Evolutionary conservation across 2,113 vertebrate species (phyloP), one percentile per base, ranked within the genome.

Genomic region (Callionymus lyra): DNA sequence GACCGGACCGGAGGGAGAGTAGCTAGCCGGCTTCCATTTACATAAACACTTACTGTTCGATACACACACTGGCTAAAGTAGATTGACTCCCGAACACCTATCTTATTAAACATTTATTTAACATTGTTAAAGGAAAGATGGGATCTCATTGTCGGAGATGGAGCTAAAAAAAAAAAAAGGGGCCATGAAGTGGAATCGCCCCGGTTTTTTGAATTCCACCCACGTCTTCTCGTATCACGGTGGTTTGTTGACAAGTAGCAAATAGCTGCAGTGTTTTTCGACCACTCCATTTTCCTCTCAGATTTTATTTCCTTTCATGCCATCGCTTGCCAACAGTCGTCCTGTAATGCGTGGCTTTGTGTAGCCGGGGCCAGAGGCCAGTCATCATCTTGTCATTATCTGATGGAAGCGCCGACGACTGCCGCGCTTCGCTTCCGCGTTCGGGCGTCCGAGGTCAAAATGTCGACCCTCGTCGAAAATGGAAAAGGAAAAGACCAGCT

Each of bases 91-190:
- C 50, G 47, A 62, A 51, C 56, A 62, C 34, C 50, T 51, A 50
- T 69, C 53, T 47, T 58, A 68, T 74, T 72, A 78, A 76, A 78
- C 57, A 78, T 77, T 74, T 74, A 74, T 65, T 65, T 71, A 73
- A 53, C 50, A 63, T 16, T 31, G 60, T 74, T 68, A 67, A 57
- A 66, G 59, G 34, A 44, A 47, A 59, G 16, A 68, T 35, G 21
- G 31, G 31, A 27, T 51, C 38, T 40, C 10, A 10, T 43, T 31
- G 41, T 63, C 34, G 35, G 31, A 38, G 66, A 59, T 21, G 43
- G 46, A 39, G 38, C 61, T 58, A 42, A 63, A n/a, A n/a, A n/a
- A n/a, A n/a, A n/a, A n/a, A n/a, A n/a, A 27, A 27, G 8, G 4
- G 21, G 21, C 21, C 21, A 8, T 27, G 21, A 27, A 27, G 21